phyloP scores from a whole-genome alignment of 2,797 vertebrate genomes.

The Phyllotis vaccarum region DNA sequence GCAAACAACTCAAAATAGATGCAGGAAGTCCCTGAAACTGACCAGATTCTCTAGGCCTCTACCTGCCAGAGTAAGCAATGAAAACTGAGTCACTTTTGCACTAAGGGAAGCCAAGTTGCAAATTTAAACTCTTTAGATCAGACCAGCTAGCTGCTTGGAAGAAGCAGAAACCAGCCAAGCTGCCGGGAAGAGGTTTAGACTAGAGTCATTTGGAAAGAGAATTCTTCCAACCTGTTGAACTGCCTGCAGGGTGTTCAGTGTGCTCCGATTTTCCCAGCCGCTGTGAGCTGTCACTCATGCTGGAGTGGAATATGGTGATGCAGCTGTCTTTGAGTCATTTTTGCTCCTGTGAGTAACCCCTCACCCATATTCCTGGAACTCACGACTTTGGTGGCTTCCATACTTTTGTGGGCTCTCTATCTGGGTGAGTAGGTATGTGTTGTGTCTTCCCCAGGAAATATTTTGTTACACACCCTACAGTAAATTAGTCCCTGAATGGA shows the following conservation, averaged over 20 bases:
- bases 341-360: not conserved
- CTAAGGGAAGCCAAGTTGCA: not conserved
- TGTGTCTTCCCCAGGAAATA: not conserved
- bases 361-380: not conserved
- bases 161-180: not conserved
- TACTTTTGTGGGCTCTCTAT: not conserved
- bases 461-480: not conserved
- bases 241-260: not conserved
- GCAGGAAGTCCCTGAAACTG: not conserved
- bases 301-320: not conserved
- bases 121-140: not conserved
- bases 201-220: not conserved
- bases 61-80: not conserved
- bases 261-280: not conserved
- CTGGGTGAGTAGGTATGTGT: not conserved
- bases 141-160: not conserved
- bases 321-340: slow-evolving; percentile 28
- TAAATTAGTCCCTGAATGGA: not conserved
- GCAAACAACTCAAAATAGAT: not conserved
- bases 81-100: not conserved
- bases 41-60: not conserved
- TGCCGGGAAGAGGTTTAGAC: not conserved
- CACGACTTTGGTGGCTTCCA: not conserved
- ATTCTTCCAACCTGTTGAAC: not conserved
- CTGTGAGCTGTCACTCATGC: not conserved